Conservation (phyloP, 2,797 vertebrate genomes). For the Danio aesculapii region DNA sequence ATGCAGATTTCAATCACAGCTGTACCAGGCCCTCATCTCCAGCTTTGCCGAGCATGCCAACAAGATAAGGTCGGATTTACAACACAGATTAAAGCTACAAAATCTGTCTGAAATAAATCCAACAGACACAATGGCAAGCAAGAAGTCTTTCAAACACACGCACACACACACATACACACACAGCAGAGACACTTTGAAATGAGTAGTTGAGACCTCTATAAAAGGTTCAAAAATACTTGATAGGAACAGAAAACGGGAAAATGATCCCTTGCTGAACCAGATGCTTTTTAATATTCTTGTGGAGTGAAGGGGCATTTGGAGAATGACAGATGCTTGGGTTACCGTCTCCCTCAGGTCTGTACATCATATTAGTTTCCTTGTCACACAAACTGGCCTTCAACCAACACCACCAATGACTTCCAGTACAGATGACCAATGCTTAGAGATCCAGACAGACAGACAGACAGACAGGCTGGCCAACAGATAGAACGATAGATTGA, state of each 20-base stretch:
- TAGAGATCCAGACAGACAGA: background rate
- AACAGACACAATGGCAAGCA: constrained; percentile 54
- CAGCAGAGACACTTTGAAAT: background rate
- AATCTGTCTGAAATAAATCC: constrained; percentile 72
- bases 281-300: constrained; percentile 41
- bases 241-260: constrained; percentile 25
- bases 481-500: too few relatives aligned
- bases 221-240: constrained; percentile 38
- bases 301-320: constrained; percentile 60
- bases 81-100: constrained; percentile 72
- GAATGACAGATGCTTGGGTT: constrained; percentile 59
- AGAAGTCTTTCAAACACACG: background rate
- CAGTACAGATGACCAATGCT: constrained; percentile 54
- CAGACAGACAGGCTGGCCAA: too few relatives aligned
- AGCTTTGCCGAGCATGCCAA: constrained; percentile 65
- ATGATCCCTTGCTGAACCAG: background rate
- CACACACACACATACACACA: background rate
- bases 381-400: constrained; percentile 58
- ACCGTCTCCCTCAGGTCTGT: constrained; percentile 56
- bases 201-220: constrained; percentile 1
- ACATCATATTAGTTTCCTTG: constrained; percentile 62
- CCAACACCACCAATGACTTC: constrained; percentile 37
- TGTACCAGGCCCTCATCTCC: constrained; percentile 61
- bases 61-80: constrained; percentile 73
- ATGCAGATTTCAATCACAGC: constrained; percentile 67